Evolutionary conservation across 2,113 vertebrate species (phyloP).

Genomic region (mouse (Mus musculus)): GRCm39 chr4:85534001-85534500

Average conservation of each 20-base stretch:
- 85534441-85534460: not conserved
- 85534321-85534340: conserved; percentile 9
- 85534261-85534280: conserved; percentile 23
- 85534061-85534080: not conserved
- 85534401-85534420: not conserved
- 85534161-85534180: conserved; percentile 12
- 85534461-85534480: conserved; percentile 24
- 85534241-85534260: conserved; percentile 52
- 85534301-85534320: conserved; percentile 16
- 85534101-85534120: conserved; percentile 58
- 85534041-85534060: conserved; percentile 28
- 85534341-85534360: not conserved
- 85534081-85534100: conserved; percentile 51
- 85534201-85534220: conserved; percentile 36
- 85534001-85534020: not conserved
- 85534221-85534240: conserved; percentile 61
- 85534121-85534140: conserved; percentile 12
- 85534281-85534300: conserved; percentile 50
- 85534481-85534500: conserved; percentile 55
- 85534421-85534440: too few species aligned
- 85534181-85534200: not conserved
- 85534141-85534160: conserved; percentile 18
- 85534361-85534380: not conserved
- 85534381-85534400: not conserved
- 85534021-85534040: not conserved